Conservation (phyloP, 2,797 vertebrate species). For the Rhynchonycteris naso region DNA sequence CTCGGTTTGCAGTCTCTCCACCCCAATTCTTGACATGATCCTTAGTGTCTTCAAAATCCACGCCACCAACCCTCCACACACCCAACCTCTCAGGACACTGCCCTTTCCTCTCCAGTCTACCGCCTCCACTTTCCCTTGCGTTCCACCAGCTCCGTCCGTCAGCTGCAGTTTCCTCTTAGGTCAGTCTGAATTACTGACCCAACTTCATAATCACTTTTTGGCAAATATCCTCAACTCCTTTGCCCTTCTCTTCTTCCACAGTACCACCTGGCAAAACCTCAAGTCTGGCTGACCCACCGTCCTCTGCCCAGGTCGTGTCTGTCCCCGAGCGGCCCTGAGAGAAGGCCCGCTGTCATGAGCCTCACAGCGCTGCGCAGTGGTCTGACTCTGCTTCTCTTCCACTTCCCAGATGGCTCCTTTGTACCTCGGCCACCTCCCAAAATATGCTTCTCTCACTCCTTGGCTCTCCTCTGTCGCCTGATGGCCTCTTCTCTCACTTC, state of each 20-base stretch:
- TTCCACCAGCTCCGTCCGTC: neutral
- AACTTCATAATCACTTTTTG: neutral
- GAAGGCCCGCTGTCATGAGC: neutral
- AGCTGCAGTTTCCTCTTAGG: neutral
- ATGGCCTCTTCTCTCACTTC: neutral
- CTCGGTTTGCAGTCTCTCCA: neutral
- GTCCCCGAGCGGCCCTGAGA: rapidly evolving
- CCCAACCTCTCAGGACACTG: neutral
- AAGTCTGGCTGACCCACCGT: neutral
- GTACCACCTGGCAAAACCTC: neutral
- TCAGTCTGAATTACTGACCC: neutral
- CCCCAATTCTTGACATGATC: neutral
- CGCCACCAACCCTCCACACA: neutral
- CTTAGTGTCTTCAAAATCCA: neutral
- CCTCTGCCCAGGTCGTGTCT: neutral
- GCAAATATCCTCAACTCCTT: neutral
- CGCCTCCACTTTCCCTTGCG: neutral
- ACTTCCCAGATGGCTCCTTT: neutral
- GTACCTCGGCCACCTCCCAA: rapidly evolving
- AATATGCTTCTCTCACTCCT: neutral
- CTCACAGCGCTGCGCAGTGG: rapidly evolving
- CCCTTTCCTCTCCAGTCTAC: neutral
- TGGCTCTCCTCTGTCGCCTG: neutral
- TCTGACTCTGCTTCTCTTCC: neutral
- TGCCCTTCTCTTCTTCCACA: neutral